These are phyloP conservation scores for Salvelinus fontinalis DNA, from an alignment of 2,113 vertebrate genomes.

Conservation along the genomic window DNA sequence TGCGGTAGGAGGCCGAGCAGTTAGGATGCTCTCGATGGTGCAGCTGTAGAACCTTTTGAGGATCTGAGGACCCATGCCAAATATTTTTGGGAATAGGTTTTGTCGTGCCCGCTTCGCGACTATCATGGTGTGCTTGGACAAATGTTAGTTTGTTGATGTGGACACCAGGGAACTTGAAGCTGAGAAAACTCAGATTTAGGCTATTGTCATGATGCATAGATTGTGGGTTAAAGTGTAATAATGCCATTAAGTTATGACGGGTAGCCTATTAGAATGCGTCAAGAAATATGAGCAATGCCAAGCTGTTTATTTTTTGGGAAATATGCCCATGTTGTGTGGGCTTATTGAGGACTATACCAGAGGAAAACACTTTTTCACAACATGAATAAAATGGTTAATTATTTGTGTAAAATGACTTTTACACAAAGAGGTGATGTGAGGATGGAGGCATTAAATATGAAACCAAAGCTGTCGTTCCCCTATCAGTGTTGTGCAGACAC, in stretches of 20 bases:
- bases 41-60: too few species aligned
- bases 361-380: background rate
- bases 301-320: background rate
- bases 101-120: too few species aligned
- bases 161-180: background rate
- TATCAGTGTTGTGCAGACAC: background rate
- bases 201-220: background rate
- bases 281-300: background rate
- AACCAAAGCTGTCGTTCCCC: background rate
- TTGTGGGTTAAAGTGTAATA: too few species aligned
- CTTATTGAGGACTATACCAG: background rate
- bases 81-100: too few species aligned
- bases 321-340: too few species aligned
- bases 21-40: too few species aligned
- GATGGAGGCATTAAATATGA: background rate
- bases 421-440: background rate
- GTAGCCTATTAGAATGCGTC: background rate
- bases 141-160: too few species aligned
- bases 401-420: too few species aligned
- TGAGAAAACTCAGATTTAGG: background rate
- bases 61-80: too few species aligned
- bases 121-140: too few species aligned
- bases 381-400: background rate
- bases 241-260: too few species aligned
- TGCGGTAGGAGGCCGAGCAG: too few species aligned